Conservation (phyloP, 2,797 vertebrate species). For the Crocidura indochinensis region DNA sequence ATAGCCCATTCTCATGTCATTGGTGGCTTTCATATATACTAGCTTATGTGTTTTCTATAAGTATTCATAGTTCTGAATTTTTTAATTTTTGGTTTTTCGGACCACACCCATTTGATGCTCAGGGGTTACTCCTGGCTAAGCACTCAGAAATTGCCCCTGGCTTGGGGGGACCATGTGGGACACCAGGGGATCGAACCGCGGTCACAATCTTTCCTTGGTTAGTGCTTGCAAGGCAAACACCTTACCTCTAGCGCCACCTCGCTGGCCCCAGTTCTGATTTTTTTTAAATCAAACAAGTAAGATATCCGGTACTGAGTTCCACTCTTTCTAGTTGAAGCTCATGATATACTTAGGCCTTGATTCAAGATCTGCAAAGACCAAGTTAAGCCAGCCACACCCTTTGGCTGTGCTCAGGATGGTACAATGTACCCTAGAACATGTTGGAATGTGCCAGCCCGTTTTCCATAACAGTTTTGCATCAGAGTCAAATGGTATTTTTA, state of each 20-base stretch:
- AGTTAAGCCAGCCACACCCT: rapidly evolving
- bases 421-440: rapidly evolving
- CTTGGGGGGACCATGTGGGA: too few relatives aligned
- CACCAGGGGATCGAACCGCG: too few relatives aligned
- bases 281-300: background rate
- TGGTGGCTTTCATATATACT: background rate
- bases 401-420: background rate
- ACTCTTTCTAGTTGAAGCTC: background rate
- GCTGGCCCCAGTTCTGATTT: too few relatives aligned
- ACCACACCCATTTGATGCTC: too few relatives aligned
- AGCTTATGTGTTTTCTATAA: background rate
- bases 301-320: background rate
- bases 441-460: background rate
- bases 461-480: background rate
- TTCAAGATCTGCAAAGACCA: background rate
- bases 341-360: background rate
- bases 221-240: too few relatives aligned
- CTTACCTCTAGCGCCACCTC: too few relatives aligned
- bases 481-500: constrained; percentile 42
- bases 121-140: too few relatives aligned
- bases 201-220: too few relatives aligned
- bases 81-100: too few relatives aligned
- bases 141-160: too few relatives aligned
- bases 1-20: background rate
- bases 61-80: background rate